These are phyloP conservation scores for Eudasyphora cyanicolor DNA, from an alignment of 2,888 invertebrate species.

Conservation along the genomic window DNA sequence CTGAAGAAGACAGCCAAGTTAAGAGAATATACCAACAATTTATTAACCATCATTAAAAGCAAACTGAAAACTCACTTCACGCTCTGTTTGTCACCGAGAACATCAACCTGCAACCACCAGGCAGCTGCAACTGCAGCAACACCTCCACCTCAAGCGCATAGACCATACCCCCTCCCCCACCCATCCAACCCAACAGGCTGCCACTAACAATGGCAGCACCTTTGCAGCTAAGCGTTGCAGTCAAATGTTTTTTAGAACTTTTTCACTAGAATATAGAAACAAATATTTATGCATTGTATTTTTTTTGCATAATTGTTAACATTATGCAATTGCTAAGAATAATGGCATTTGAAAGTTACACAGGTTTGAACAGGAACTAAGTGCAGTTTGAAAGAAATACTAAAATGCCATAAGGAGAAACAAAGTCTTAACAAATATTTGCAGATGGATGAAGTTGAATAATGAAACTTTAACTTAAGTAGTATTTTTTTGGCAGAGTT, in stretches of 20 bases:
- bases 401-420: slow-evolving; percentile 28
- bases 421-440: not conserved
- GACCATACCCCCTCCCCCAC: not conserved
- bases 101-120: slow-evolving; percentile 1
- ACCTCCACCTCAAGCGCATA: not conserved
- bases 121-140: not conserved
- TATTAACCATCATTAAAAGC: slow-evolving; percentile 13
- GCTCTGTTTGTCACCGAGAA: slow-evolving; percentile 2
- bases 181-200: not conserved
- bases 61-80: slow-evolving; percentile 15
- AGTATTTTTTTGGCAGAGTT: too few relatives aligned
- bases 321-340: slow-evolving; percentile 16
- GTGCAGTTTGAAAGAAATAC: slow-evolving; percentile 52
- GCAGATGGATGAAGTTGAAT: not conserved
- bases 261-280: slow-evolving; percentile 20
- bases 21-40: slow-evolving; percentile 17
- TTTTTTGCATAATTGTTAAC: slow-evolving; percentile 46
- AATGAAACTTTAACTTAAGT: too few relatives aligned
- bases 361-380: slow-evolving; percentile 41
- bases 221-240: too few relatives aligned
- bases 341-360: slow-evolving; percentile 5
- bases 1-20: not conserved
- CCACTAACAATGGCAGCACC: not conserved
- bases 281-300: slow-evolving; percentile 1
- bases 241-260: slow-evolving; percentile 16